Evolutionary conservation across 2,113 vertebrate genomes (phyloP).

Genomic region (Calypte anna): DNA sequence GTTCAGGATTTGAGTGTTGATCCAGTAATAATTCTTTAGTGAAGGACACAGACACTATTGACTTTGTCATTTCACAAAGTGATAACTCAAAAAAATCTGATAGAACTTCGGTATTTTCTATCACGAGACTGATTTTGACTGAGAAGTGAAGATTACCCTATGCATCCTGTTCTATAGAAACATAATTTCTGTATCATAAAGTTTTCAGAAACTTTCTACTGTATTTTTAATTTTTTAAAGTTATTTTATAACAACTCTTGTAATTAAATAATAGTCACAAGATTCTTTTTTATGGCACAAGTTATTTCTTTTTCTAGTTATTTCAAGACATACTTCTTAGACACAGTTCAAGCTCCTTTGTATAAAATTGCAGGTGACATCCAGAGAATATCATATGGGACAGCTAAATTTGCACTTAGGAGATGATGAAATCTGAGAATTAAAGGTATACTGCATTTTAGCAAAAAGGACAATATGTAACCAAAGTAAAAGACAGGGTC

Average conservation of each 20-base stretch:
- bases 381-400: neutral
- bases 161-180: neutral
- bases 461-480: accelerated
- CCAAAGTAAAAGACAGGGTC: neutral
- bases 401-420: neutral
- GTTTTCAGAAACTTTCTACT: neutral
- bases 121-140: neutral
- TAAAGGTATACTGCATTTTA: neutral
- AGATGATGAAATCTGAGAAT: neutral
- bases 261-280: neutral
- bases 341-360: neutral
- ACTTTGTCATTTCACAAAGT: neutral
- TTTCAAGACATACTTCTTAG: neutral
- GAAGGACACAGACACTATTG: neutral
- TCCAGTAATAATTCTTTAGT: neutral
- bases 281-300: neutral
- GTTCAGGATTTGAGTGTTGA: neutral
- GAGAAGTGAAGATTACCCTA: neutral
- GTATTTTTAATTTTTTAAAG: neutral
- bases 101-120: neutral
- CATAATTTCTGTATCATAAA: neutral
- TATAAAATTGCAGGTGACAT: neutral
- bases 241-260: neutral
- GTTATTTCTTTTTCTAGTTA: neutral
- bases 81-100: neutral